Conservation (phyloP, 2,797 vertebrate species). For the Macropus fuliginosus region DNA sequence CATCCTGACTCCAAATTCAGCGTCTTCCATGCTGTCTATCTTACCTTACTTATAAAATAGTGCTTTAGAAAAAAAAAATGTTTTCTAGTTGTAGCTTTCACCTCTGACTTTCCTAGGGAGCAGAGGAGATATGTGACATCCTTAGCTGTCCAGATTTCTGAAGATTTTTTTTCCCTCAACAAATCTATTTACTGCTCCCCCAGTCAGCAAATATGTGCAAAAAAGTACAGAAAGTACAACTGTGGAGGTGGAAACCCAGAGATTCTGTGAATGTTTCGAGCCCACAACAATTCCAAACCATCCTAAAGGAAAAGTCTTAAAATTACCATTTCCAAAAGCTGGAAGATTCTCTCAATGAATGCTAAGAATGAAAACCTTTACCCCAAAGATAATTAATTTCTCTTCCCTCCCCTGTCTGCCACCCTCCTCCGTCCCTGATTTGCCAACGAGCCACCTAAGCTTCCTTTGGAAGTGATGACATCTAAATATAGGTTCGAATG, state of each 20-base stretch:
- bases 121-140: conserved; percentile 46
- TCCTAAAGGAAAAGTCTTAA: conserved; percentile 4
- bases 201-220: conserved; percentile 50
- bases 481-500: conserved; percentile 36
- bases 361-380: neutral
- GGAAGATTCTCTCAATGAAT: neutral
- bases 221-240: conserved; percentile 53
- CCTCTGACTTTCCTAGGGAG: conserved; percentile 56
- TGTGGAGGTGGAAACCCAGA: neutral
- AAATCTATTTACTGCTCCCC: conserved; percentile 42
- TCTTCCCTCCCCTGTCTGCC: neutral
- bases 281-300: conserved; percentile 9
- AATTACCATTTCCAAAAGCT: neutral
- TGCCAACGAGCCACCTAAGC: neutral
- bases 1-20: neutral
- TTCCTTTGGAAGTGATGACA: conserved; percentile 2
- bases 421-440: neutral
- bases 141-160: conserved; percentile 25
- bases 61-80: neutral
- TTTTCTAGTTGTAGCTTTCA: conserved; percentile 74
- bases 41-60: neutral
- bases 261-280: conserved; percentile 36
- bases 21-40: neutral
- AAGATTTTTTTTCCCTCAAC: conserved; percentile 53
- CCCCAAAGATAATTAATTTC: neutral